Conservation (phyloP, 2,888 invertebrate genomes). For the Coelogynopora nodosa region DNA sequence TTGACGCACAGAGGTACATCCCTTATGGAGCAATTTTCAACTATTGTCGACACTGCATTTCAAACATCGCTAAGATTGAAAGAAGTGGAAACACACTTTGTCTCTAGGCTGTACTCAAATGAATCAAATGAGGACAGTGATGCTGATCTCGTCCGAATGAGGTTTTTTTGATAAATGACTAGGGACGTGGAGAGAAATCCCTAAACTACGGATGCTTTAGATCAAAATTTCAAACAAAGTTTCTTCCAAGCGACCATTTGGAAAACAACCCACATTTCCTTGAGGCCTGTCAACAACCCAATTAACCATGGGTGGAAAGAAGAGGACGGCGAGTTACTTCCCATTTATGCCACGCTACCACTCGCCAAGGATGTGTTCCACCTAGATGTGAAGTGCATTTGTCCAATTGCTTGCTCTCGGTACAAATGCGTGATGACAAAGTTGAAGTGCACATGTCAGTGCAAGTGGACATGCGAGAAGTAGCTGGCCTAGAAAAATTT, state of each 20-base stretch:
- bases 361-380: conserved; percentile 44
- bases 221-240: conserved; percentile 45
- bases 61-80: conserved; percentile 34
- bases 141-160: conserved; percentile 39
- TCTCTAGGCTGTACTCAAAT: conserved; percentile 19
- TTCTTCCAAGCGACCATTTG: conserved; percentile 45
- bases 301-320: conserved; percentile 43
- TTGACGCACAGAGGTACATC: conserved; percentile 39
- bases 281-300: conserved; percentile 43
- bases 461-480: conserved; percentile 22
- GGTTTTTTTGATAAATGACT: conserved; percentile 41
- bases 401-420: conserved; percentile 35
- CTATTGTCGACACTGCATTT: conserved; percentile 36
- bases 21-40: conserved; percentile 34
- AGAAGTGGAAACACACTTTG: neutral
- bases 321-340: conserved; percentile 42
- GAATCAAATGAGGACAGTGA: conserved; percentile 15
- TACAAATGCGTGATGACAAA: conserved; percentile 41
- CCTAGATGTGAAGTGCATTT: conserved; percentile 40
- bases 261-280: conserved; percentile 38
- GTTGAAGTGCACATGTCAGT: conserved; percentile 34
- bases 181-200: conserved; percentile 44
- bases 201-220: conserved; percentile 44
- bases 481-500: conserved; percentile 21
- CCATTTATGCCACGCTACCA: conserved; percentile 44